Conservation (phyloP, 2,888 invertebrate species). For the Ophion obscuratus region DNA sequence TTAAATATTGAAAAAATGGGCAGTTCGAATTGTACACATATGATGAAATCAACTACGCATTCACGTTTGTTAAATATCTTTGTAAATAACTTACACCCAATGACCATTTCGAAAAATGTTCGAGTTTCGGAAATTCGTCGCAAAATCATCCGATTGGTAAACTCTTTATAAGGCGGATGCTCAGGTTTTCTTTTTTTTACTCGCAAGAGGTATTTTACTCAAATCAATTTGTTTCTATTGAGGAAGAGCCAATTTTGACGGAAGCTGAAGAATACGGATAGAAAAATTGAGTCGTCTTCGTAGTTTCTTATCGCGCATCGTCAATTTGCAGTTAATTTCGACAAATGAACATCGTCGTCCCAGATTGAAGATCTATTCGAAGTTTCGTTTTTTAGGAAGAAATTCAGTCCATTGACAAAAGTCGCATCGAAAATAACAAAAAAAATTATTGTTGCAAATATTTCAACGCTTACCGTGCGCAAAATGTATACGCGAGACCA, state of each 20-base stretch:
- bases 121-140: conserved; percentile 70
- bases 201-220: conserved; percentile 31
- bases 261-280: conserved; percentile 10
- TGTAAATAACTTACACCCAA: conserved; percentile 78
- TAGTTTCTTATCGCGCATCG: conserved; percentile 32
- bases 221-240: conserved; percentile 41
- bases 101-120: conserved; percentile 71
- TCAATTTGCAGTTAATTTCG: conserved; percentile 23
- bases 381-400: neutral
- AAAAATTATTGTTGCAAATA: conserved; percentile 11
- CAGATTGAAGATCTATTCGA: conserved; percentile 37
- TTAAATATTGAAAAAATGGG: conserved; percentile 60
- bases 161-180: conserved; percentile 68
- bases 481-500: neutral
- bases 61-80: conserved; percentile 79
- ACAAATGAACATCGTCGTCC: conserved; percentile 44
- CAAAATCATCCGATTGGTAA: conserved; percentile 43
- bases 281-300: conserved; percentile 22
- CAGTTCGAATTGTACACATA: conserved; percentile 78
- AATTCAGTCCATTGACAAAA: neutral
- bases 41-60: conserved; percentile 72
- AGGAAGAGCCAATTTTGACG: conserved; percentile 3
- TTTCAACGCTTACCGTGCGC: conserved; percentile 4
- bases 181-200: conserved; percentile 49
- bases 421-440: conserved; percentile 18